Base-by-base conservation (phyloP, 2,888 invertebrate genomes). In the Phoronis australis region DNA sequence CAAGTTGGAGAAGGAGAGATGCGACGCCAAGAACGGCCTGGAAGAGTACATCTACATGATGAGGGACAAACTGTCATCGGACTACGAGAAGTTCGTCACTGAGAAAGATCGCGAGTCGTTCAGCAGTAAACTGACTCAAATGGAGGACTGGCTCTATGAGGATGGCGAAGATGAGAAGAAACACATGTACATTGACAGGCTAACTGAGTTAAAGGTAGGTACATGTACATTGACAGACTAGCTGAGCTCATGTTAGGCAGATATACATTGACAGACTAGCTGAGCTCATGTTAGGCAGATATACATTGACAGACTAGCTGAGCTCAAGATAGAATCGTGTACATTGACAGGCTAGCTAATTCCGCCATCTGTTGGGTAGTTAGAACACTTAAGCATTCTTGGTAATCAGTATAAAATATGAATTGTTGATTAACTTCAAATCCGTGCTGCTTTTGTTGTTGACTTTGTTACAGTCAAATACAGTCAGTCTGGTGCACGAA, bases 1-100 rank as follows among this genome's bases (percentile, higher is more conserved):
- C 76, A 84, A 85, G 53, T 87, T 89, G 71, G 97, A 97, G 79
- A 95, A 93, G 67, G 92, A 95, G 73, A 85, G 95, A 43, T 87
- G 90, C 4, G 96, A 97, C 77, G 92, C 93, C 1, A 88, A 95
- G 68, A 99, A 99, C 78, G 89, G 94, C 2, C 83, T 99, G 0
- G 99, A 99, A 77, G 99, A 99, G 78, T 99, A 94, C 71, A 93
- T 99, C 26, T 99, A 99, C 75, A 96, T 96, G 66, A 83, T 96
- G 77, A 84, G 99, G 48, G 88, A 90, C 51, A 93, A 94, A 75
- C 78, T 97, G 47, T 83, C 83, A 37, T 84, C 86, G 54, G 82
- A 86, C 35, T 80, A 90, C 45, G 86, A 85, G 55, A 82, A 84
- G 4, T 96, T 86, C 73, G 84, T 92, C 22, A 80, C 84, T 1